These are phyloP conservation scores for Caenorhabditis inopinata DNA, from an alignment of 1,140 invertebrate genomes.

Conservation along the genomic window DNA sequence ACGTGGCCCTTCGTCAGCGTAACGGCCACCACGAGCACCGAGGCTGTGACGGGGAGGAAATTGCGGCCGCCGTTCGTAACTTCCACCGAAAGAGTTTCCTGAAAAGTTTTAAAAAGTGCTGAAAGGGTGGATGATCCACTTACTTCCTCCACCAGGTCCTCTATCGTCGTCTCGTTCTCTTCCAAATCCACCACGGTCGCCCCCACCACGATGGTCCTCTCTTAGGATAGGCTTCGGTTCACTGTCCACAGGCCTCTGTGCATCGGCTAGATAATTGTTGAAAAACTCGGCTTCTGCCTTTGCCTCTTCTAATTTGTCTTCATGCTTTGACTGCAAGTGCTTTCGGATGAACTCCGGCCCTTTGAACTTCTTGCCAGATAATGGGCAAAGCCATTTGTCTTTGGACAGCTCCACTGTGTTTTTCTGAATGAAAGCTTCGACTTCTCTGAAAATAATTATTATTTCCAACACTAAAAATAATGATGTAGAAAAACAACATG, in stretches of 20 bases:
- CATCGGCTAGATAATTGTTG: conserved; percentile 93
- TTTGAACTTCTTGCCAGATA: conserved; percentile 93
- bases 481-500: background rate
- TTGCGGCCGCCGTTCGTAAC: background rate
- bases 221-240: conserved; percentile 69
- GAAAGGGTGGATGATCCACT: background rate
- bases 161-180: background rate
- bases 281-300: conserved; percentile 92
- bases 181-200: conserved; percentile 7
- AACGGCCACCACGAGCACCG: conserved; percentile 35
- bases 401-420: conserved; percentile 88
- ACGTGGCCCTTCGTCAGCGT: conserved; percentile 70
- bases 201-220: background rate
- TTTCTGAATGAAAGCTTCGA: conserved; percentile 88
- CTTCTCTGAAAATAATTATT: conserved; percentile 71
- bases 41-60: conserved; percentile 35
- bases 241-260: conserved; percentile 87
- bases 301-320: conserved; percentile 92
- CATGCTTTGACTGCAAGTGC: conserved; percentile 96
- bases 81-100: background rate
- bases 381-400: conserved; percentile 96
- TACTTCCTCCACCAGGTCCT: conserved; percentile 18
- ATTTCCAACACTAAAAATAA: background rate
- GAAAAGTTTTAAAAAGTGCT: background rate
- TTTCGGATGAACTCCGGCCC: conserved; percentile 98